Evolutionary conservation across 2,797 vertebrate species (phyloP).

Genomic region (Phataginus tetradactyla): DNA sequence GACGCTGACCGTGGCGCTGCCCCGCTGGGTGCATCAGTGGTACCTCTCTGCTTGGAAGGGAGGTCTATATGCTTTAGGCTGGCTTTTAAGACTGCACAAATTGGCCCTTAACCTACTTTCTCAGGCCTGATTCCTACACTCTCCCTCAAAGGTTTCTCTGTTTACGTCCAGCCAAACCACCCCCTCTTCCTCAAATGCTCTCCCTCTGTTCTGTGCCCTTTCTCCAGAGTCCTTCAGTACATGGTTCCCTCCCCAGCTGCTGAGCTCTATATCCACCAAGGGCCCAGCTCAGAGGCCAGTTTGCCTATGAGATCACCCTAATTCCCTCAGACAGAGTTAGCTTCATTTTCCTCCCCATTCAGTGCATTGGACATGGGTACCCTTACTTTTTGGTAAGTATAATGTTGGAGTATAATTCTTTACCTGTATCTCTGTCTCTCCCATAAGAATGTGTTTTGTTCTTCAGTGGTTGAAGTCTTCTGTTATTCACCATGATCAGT

Average conservation of each 20-base stretch:
- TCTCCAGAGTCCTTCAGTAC: neutral
- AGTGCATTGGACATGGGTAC: too few relatives aligned
- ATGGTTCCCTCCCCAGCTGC: rapidly evolving
- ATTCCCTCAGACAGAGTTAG: neutral
- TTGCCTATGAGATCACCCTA: neutral
- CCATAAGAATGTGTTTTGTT: neutral
- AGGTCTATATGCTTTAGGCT: neutral
- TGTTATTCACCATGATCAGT: neutral
- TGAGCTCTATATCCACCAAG: neutral
- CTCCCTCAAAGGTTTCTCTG: neutral
- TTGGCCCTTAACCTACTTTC: neutral
- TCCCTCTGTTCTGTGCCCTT: neutral
- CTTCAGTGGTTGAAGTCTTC: neutral
- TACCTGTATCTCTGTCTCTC: neutral
- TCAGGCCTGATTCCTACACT: too few relatives aligned
- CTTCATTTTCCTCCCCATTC: neutral
- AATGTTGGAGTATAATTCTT: neutral
- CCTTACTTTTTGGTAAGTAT: neutral
- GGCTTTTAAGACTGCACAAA: neutral
- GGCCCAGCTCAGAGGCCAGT: rapidly evolving
- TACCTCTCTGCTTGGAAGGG: neutral
- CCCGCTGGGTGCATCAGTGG: too few relatives aligned
- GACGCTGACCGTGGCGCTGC: rapidly evolving
- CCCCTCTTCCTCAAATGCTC: neutral
- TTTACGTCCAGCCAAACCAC: neutral